These are phyloP conservation scores for Cyprinodon brontotheroides DNA, from an alignment of 2,113 vertebrate genomes.

Conservation along the genomic window DNA sequence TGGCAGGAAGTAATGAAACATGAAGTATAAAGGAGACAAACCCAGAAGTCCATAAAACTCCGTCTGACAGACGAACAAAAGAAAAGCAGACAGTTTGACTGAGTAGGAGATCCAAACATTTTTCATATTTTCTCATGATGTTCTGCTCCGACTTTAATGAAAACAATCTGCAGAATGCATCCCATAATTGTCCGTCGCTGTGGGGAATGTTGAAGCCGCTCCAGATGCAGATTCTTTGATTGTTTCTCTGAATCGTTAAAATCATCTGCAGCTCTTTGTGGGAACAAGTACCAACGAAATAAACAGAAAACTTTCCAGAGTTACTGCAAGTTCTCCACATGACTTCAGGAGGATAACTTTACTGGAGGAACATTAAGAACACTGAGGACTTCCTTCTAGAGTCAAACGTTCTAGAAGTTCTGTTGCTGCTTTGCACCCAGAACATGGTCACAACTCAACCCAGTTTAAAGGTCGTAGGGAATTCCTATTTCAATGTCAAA, in stretches of 20 bases:
- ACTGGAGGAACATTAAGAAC: too few relatives aligned
- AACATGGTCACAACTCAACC: too few relatives aligned
- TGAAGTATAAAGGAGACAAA: too few relatives aligned
- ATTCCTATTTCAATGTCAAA: too few relatives aligned
- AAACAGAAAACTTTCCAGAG: background rate
- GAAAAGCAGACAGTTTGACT: background rate
- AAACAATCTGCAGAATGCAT: conserved; percentile 5
- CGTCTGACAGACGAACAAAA: background rate
- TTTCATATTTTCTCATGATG: conserved; percentile 25
- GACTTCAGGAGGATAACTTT: background rate
- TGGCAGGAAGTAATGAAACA: too few relatives aligned
- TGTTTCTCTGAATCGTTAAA: background rate
- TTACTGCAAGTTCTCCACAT: background rate
- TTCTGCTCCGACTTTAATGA: conserved; percentile 8
- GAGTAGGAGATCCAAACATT: background rate
- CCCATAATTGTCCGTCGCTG: conserved; percentile 5
- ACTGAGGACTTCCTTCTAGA: too few relatives aligned
- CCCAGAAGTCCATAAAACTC: too few relatives aligned
- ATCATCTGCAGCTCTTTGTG: conserved; percentile 7
- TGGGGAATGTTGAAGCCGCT: conserved; percentile 23
- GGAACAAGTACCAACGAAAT: background rate
- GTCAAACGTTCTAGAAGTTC: too few relatives aligned
- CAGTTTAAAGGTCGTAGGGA: too few relatives aligned
- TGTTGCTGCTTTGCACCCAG: too few relatives aligned
- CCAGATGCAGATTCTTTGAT: conserved; percentile 13